Evolutionary conservation across 2,113 vertebrate genomes (phyloP), one percentile per base, ranked within the genome.

Genomic region (Pluvialis apricaria): DNA sequence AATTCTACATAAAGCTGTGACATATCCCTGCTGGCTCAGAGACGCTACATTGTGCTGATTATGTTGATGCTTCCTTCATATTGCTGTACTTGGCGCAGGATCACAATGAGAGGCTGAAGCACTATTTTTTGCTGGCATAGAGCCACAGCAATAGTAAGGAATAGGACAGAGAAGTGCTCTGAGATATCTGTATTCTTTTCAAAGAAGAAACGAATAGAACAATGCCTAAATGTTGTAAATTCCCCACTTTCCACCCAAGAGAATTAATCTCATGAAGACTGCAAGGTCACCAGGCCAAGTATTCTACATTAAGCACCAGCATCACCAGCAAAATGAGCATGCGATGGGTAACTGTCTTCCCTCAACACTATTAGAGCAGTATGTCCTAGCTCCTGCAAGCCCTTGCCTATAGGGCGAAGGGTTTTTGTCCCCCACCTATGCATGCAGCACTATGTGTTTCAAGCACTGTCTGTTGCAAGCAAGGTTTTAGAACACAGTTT

Each of bases 1-100:
- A 94, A 96, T 95, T 91, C 95, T 96, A 92, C 95, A 95, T 95
- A 96, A 98, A 97, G 96, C 95, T 92, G 94, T 97, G 98, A 98
- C 97, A 97, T 96, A 95, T 95, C 95, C 89, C 96, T 96, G 97
- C 97, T 98, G 98, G 98, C 97, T 97, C 96, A 92, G 95, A 96
- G 97, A 97, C 54, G 22, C 81, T 95, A 92, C 90, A 95, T 97
- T 98, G 86, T 96, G 97, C 97, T 97, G 97, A 97, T 97, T 97
- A 95, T 97, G 97, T 97, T 97, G 96, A 96, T 97, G 97, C 97
- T 98, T 98, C 97, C 97, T 97, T 97, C 95, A 45, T 88, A 97
- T 93, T 98, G 98, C 97, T 98, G 96, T 98, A 91, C 88, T 98
- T 98, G 98, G 98, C 98, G 1, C 66, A 85, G 64, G 97, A 98